Base-by-base conservation (phyloP, 2,888 invertebrate species). In the Uloborus plumipes region DNA sequence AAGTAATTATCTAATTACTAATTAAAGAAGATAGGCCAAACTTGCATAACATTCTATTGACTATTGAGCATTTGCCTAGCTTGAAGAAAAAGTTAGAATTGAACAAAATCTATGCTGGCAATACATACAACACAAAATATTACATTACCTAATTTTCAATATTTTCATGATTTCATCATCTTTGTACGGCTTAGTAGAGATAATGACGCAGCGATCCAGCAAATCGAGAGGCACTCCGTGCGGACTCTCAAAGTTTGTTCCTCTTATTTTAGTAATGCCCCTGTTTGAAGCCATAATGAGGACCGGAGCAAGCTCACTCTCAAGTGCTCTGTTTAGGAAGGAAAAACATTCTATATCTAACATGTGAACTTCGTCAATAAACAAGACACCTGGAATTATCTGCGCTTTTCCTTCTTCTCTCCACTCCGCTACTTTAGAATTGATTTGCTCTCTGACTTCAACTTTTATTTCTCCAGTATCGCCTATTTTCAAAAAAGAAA, bases 231-330 rank as follows among this genome's bases (percentile, higher is more conserved):
- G 99, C 73, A 99, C 96, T 11, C 99, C 99, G 89, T 99, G 99
- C 0, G 99, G 98, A 84, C 97, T 96, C 85, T 92, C 92, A 90
- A 98, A 96, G 88, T 94, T 94, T 20, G 98, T 98, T 31, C 99
- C 99, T 71, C 99, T 92, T 87, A 99, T 99, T 85, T 94, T 93
- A 0, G 98, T 98, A 80, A 98, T 97, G 80, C 93, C 93, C 87
- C 99, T 92, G 91, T 99, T 99, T 18, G 99, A 99, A 0, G 99
- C 99, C 97, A 99, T 98, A 59, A 99, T 97, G 0, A 99, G 95
- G 0, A 99, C 93, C 0, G 99, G 99, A 0, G 99, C 95, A 91
- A 98, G 97, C 87, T 99, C 99, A 62, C 95, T 95, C 88, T 99
- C 99, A 39, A 99, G 90, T 0, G 99, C 99, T 7, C 99, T 93